phyloP scores from a whole-genome alignment of 2,113 vertebrate genomes.

The Parus major region DNA sequence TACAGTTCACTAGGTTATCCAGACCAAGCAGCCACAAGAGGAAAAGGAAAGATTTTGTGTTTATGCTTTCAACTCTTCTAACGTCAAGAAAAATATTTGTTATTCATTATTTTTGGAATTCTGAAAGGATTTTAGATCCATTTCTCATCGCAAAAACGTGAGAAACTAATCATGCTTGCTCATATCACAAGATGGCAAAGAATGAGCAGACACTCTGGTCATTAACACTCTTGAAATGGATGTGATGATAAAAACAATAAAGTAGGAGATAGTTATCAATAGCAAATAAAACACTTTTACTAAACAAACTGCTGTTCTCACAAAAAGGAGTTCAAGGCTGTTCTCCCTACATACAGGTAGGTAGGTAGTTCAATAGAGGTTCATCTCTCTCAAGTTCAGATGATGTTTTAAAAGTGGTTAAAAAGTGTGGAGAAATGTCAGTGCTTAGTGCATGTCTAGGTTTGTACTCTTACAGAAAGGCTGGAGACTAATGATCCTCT shows the following conservation, averaged over 20 bases:
- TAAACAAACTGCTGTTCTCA: background rate
- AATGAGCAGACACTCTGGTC: background rate
- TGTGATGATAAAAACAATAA: background rate
- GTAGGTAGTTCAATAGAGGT: slow-evolving; percentile 11
- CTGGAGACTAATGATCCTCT: background rate
- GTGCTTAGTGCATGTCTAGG: background rate
- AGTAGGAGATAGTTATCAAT: background rate
- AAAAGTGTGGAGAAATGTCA: slow-evolving; percentile 10
- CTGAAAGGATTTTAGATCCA: background rate
- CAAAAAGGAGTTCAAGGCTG: background rate
- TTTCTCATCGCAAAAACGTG: background rate
- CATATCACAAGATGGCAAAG: background rate
- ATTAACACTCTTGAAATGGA: background rate
- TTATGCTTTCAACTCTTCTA: background rate
- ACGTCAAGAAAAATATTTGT: background rate
- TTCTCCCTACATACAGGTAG: background rate
- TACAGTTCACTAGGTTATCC: background rate
- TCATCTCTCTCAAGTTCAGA: background rate
- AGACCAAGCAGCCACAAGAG: background rate
- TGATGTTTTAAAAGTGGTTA: slow-evolving; percentile 10
- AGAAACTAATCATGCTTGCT: background rate
- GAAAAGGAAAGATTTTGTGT: background rate
- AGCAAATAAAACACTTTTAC: background rate
- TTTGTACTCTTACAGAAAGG: background rate
- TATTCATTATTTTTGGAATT: background rate